phyloP scores from a whole-genome alignment of 2,113 vertebrate genomes.

The Aptenodytes forsteri region DNA sequence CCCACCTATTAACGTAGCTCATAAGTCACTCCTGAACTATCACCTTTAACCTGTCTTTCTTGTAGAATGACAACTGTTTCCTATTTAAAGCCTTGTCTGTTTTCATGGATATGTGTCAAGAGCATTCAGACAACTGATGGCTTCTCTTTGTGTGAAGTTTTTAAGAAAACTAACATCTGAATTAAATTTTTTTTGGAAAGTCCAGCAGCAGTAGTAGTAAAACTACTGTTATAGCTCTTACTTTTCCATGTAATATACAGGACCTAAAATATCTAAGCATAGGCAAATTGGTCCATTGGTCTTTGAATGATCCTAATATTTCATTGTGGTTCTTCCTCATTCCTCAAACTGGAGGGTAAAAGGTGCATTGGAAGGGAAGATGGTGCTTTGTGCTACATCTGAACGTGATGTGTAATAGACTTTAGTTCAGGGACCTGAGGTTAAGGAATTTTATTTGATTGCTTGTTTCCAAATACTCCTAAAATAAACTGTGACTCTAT shows the following conservation, averaged over 20 bases:
- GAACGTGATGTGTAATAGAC: not conserved
- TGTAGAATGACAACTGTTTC: not conserved
- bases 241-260: not conserved
- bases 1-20: not conserved
- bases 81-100: not conserved
- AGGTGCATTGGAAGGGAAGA: not conserved
- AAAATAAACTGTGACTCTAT: not conserved
- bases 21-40: not conserved
- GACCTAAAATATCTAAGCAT: not conserved
- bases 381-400: not conserved
- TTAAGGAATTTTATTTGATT: not conserved
- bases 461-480: not conserved
- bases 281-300: not conserved
- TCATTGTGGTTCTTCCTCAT: not conserved
- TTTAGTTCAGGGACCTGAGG: not conserved
- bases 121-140: not conserved
- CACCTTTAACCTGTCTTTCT: not conserved
- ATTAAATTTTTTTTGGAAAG: accelerated
- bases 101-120: not conserved
- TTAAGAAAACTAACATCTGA: not conserved
- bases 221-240: not conserved
- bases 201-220: not conserved
- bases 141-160: not conserved
- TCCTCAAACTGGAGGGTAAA: not conserved
- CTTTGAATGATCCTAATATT: not conserved